Evolutionary conservation across 2,888 invertebrate genomes (phyloP), one percentile per base, ranked within the genome.

Genomic region (Caenorhabditis uteleia): DNA sequence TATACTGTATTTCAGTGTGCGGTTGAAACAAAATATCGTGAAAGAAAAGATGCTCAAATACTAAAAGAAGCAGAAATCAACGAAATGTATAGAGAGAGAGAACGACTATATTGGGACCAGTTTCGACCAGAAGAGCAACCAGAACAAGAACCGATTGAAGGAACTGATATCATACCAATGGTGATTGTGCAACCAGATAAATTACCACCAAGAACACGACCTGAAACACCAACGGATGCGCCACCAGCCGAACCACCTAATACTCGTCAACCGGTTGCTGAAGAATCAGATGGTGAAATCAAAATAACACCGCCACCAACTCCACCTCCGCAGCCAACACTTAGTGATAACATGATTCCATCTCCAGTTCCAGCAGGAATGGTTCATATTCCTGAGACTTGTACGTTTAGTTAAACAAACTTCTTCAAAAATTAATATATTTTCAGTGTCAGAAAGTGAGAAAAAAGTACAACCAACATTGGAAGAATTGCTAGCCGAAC

Each of bases 351-450:
- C n/a, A n/a, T n/a, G 16, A 51, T 57, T 2, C 57, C 53, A 12
- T 62, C 62, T 18, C 62, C 62, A 12, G 39, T 62, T 16, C 62
- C 62, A 2, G 62, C 62, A 16, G 62, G 62, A 48, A 62, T 62
- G 56, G 48, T 53, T 26, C 51, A 62, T 36, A 62, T 62, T 38
- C 62, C 62, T 2, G 62, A 62, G 33, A 62, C 62, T 12, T 29
- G 59, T 59, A 26, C 47, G 59, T 48, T 16, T 25, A 4, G 4
- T 44, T 23, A n/a, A 4, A 38, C 14, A 31, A 51, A 25, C 23
- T 4, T 29, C 8, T 8, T 33, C 7, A 7, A 7, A 7, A 20
- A 21, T 40, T 6, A 40, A 40, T 10, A 23, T 45, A 7, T 14
- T 31, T 59, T 43, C 39, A 61, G 51, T 62, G 8, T 53, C 62